Evolutionary conservation across 1,140 invertebrate species (phyloP).

Genomic region (Hylaeus anthracinus): DNA sequence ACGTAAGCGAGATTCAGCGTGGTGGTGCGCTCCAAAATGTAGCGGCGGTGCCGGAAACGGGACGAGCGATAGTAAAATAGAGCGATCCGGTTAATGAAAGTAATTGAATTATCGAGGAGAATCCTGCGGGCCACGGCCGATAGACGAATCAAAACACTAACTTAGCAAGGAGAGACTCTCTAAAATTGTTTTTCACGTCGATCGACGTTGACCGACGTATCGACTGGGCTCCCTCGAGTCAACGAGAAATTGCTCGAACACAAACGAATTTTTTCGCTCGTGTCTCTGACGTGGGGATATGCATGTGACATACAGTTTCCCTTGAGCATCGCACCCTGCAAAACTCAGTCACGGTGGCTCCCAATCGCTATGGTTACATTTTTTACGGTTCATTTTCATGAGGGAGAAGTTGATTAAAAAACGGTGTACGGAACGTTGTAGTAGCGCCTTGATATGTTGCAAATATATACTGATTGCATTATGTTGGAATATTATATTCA

Average conservation of each 20-base stretch:
- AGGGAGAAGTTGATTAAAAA: neutral
- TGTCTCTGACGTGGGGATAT: constrained; percentile 19
- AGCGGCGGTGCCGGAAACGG: constrained; percentile 24
- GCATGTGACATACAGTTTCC: neutral
- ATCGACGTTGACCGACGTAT: neutral
- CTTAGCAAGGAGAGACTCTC: too few species aligned
- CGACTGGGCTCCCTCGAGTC: too few species aligned
- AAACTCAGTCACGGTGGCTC: neutral
- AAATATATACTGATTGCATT: too few species aligned
- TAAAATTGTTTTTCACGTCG: neutral
- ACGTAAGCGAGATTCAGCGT: neutral
- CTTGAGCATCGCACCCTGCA: constrained; percentile 18
- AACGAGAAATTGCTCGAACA: neutral
- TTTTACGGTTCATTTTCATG: neutral
- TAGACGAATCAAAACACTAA: neutral
- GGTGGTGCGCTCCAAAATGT: constrained; percentile 24
- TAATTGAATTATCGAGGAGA: constrained; percentile 24
- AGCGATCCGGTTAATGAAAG: constrained; percentile 28
- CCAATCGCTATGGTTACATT: neutral
- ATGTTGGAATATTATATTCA: neutral
- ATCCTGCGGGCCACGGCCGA: neutral
- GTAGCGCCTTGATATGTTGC: too few species aligned
- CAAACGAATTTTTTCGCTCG: neutral
- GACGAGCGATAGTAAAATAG: constrained; percentile 19
- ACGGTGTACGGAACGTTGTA: too few species aligned